Evolutionary conservation across 2,888 invertebrate genomes (phyloP).

Genomic region (Osmoderma eremita): DNA sequence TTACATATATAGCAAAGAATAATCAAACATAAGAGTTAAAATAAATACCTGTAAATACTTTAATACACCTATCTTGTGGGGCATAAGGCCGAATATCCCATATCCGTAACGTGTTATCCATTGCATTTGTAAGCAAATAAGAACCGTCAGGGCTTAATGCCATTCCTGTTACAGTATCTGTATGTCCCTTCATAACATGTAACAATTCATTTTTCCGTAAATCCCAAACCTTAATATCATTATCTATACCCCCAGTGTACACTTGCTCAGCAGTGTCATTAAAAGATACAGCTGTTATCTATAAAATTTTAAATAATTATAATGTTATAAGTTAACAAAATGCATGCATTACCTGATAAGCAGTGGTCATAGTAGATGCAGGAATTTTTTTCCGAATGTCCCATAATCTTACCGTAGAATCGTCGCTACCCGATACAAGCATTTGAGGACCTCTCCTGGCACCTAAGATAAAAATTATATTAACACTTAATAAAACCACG

Average conservation of each 20-base stretch:
- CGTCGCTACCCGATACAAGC: slow-evolving; percentile 94
- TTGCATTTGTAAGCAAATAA: slow-evolving; percentile 92
- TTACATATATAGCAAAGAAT: too few relatives aligned
- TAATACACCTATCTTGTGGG: slow-evolving; percentile 91
- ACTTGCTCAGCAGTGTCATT: slow-evolving; percentile 96
- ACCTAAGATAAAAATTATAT: slow-evolving; percentile 57
- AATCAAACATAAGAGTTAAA: too few relatives aligned
- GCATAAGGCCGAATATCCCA: slow-evolving; percentile 98
- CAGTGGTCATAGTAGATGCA: slow-evolving; percentile 76
- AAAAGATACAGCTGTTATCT: slow-evolving; percentile 86
- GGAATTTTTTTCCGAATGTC: slow-evolving; percentile 90
- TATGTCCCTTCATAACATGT: slow-evolving; percentile 90
- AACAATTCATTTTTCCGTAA: slow-evolving; percentile 86
- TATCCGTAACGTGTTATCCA: slow-evolving; percentile 95
- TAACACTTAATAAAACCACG: slow-evolving; percentile 7
- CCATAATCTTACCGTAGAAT: slow-evolving; percentile 92
- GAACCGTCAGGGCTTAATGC: slow-evolving; percentile 86
- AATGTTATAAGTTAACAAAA: slow-evolving; percentile 23
- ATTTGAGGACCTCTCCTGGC: slow-evolving; percentile 90
- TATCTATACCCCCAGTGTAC: slow-evolving; percentile 95
- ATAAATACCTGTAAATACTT: slow-evolving; percentile 80
- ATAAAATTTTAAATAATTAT: slow-evolving; percentile 24
- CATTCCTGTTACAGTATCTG: slow-evolving; percentile 94
- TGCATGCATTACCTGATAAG: slow-evolving; percentile 69
- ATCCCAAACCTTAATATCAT: slow-evolving; percentile 98